Percentiles rank a stretch among this genome's conserved stretches.
Conservation (phyloP, 2,797 vertebrate genomes). For the Myioborus miniatus region DNA sequence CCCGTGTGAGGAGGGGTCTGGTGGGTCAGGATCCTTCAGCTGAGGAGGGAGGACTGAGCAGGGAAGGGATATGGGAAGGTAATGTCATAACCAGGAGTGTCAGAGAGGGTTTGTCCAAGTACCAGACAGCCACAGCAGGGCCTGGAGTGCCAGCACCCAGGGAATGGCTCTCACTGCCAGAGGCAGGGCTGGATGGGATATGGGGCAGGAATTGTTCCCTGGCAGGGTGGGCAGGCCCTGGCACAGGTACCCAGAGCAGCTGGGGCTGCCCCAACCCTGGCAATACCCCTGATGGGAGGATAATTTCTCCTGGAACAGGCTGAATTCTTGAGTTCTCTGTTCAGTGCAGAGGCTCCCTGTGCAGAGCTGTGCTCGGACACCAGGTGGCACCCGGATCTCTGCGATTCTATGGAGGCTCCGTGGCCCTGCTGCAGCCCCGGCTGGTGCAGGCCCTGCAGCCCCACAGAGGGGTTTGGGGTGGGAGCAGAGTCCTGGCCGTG, state of each 20-base stretch:
- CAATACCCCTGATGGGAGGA: rapidly evolving
- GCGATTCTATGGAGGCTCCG: background rate
- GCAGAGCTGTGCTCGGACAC: background rate
- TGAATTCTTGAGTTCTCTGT: background rate
- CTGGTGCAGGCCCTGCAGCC: background rate
- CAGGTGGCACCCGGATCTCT: background rate
- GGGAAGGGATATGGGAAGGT: background rate
- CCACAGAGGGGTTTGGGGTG: rapidly evolving
- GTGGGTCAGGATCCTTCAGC: background rate
- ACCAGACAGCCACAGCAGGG: background rate
- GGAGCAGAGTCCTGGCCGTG: background rate
- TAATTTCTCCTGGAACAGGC: rapidly evolving
- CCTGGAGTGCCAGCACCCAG: background rate
- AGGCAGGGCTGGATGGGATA: background rate
- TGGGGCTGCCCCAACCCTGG: background rate
- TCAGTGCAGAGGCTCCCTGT: background rate
- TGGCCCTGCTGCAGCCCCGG: background rate
- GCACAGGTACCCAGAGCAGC: background rate
- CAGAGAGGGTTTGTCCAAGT: background rate
- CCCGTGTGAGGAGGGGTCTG: background rate
- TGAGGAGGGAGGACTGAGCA: background rate
- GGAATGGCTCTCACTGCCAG: background rate
- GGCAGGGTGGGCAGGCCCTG: background rate
- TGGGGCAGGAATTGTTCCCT: background rate
- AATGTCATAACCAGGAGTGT: background rate